Evolutionary conservation across 2,888 invertebrate species (phyloP).

Genomic region (Mactromeris polynyma): DNA sequence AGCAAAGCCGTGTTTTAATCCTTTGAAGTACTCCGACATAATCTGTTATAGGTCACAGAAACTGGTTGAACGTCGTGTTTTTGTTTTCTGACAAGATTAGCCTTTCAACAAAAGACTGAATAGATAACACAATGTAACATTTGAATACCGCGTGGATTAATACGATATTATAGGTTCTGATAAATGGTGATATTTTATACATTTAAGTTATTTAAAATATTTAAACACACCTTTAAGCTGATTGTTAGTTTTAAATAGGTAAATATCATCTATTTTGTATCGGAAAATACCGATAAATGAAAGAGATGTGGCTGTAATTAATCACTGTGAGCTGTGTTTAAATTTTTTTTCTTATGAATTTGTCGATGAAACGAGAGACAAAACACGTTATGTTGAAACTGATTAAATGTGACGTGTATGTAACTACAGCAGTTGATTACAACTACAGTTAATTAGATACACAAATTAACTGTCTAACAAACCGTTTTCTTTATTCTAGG

Average conservation of each 20-base stretch:
- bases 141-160: not conserved
- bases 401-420: not conserved
- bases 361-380: not conserved
- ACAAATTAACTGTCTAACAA: not conserved
- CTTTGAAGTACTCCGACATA: not conserved
- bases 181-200: not conserved
- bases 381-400: not conserved
- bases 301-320: not conserved
- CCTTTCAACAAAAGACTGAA: not conserved
- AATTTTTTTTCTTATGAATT: not conserved
- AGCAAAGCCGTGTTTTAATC: constrained; percentile 4
- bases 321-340: not conserved
- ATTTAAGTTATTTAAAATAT: not conserved
- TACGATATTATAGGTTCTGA: not conserved
- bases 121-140: constrained; percentile 28
- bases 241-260: not conserved
- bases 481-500: not conserved
- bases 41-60: not conserved
- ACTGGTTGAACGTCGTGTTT: not conserved
- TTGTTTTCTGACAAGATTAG: constrained; percentile 43
- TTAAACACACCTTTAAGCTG: not conserved
- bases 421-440: not conserved
- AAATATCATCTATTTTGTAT: not conserved
- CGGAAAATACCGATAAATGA: not conserved
- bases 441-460: not conserved